Conservation (phyloP, 2,888 invertebrate species). For the Geotrupes spiniger region DNA sequence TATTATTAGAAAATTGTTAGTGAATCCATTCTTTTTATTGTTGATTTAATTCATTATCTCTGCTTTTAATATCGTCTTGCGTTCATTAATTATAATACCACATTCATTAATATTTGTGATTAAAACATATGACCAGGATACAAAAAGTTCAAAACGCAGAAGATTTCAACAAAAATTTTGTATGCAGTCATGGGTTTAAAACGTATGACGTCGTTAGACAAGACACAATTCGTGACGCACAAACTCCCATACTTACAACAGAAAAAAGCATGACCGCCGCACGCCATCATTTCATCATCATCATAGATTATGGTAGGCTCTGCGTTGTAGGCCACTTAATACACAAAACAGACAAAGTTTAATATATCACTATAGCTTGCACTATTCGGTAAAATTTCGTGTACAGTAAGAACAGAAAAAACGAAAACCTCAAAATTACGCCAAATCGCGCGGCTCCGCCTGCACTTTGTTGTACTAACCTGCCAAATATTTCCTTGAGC, state of each 20-base stretch:
- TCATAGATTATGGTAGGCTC: conserved; percentile 37
- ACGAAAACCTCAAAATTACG: not conserved
- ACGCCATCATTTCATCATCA: conserved; percentile 30
- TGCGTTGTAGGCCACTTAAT: conserved; percentile 36
- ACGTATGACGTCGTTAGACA: no score
- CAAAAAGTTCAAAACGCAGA: no score
- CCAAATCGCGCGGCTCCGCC: not conserved
- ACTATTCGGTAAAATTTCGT: conserved; percentile 23
- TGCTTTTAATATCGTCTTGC: no score
- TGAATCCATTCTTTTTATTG: no score
- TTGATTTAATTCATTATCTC: no score
- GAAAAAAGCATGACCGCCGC: conserved; percentile 26
- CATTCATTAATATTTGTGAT: no score
- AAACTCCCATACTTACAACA: conserved; percentile 10
- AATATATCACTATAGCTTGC: conserved; percentile 40
- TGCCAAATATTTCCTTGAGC: conserved; percentile 96
- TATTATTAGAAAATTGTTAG: no score
- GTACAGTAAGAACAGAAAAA: conserved; percentile 2
- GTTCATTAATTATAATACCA: no score
- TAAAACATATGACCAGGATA: no score
- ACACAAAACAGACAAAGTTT: conserved; percentile 29
- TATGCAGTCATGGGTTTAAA: no score
- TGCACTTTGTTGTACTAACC: conserved; percentile 58
- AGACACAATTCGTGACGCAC: conserved; percentile 12
- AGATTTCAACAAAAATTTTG: no score